These are phyloP conservation scores for Ricordea florida DNA, from an alignment of 92 coral and sea anemone species.

Conservation along the genomic window DNA sequence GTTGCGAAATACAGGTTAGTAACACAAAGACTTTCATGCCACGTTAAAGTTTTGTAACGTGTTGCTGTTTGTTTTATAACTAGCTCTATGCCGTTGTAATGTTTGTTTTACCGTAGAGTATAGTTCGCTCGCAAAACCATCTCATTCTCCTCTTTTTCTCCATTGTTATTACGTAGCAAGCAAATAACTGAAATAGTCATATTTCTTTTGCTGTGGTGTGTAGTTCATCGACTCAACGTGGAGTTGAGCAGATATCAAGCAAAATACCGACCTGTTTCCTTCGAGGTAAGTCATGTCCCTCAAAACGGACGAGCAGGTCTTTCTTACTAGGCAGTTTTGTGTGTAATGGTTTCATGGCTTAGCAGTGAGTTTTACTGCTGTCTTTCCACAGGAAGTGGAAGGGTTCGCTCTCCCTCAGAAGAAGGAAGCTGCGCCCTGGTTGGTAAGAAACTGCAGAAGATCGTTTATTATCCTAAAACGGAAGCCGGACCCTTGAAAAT, in stretches of 20 bases:
- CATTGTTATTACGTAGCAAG: too few relatives aligned
- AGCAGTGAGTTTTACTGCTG: too few relatives aligned
- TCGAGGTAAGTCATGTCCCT: slow-evolving; percentile 65
- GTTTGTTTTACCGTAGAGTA: neutral
- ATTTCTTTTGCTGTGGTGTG: neutral
- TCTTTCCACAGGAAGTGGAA: slow-evolving; percentile 83
- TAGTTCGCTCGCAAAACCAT: too few relatives aligned
- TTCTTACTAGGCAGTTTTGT: neutral
- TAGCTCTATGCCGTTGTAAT: neutral
- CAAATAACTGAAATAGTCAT: too few relatives aligned
- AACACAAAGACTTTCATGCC: too few relatives aligned
- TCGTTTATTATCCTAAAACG: too few relatives aligned
- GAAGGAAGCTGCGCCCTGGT: slow-evolving; percentile 71
- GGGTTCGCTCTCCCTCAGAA: slow-evolving; percentile 63
- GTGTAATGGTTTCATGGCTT: neutral
- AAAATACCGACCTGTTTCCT: slow-evolving; percentile 77
- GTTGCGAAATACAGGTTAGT: slow-evolving; percentile 76
- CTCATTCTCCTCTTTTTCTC: too few relatives aligned
- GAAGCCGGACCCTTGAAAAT: too few relatives aligned
- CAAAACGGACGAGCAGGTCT: neutral
- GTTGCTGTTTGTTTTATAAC: neutral
- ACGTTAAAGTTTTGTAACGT: too few relatives aligned
- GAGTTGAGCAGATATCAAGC: slow-evolving; percentile 96
- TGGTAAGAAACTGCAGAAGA: slow-evolving; percentile 72
- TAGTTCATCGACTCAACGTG: slow-evolving; percentile 91